phyloP scores from a whole-genome alignment of 1,140 invertebrate species.

The Aphelenchoides besseyi region DNA sequence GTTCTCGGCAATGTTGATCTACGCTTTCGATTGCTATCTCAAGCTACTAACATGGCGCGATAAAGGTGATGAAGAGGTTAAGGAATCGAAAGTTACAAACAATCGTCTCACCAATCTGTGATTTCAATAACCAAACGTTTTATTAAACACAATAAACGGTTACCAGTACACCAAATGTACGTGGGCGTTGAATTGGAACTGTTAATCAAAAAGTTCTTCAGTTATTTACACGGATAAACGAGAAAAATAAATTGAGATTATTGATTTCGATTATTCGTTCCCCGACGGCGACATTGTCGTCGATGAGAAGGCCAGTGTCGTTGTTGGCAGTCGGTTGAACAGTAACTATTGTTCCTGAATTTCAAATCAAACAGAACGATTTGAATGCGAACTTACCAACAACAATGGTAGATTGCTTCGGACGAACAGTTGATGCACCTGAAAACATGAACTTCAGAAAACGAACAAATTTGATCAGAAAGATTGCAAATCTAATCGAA shows the following conservation, averaged over 20 bases:
- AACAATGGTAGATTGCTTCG: slow-evolving; percentile 85
- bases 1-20: slow-evolving; percentile 58
- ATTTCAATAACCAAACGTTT: neutral
- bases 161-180: neutral
- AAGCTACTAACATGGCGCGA: slow-evolving; percentile 59
- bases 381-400: too few species aligned
- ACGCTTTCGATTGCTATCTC: slow-evolving; percentile 54
- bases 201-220: too few species aligned
- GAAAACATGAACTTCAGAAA: too few species aligned
- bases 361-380: slow-evolving; percentile 81
- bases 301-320: slow-evolving; percentile 46
- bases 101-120: too few species aligned
- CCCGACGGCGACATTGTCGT: slow-evolving; percentile 38
- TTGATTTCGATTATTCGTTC: neutral
- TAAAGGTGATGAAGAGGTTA: slow-evolving; percentile 36
- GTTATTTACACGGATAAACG: too few species aligned
- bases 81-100: neutral
- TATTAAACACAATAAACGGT: neutral
- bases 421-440: too few species aligned
- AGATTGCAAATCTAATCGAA: slow-evolving; percentile 40
- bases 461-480: slow-evolving; percentile 17
- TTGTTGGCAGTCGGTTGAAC: slow-evolving; percentile 64
- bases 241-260: too few species aligned
- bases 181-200: too few species aligned
- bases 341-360: slow-evolving; percentile 47